Percentiles rank a stretch among this genome's conserved stretches.
These are phyloP conservation scores for Grammomys surdaster DNA, from an alignment of 2,113 vertebrate species.

Conservation along the genomic window DNA sequence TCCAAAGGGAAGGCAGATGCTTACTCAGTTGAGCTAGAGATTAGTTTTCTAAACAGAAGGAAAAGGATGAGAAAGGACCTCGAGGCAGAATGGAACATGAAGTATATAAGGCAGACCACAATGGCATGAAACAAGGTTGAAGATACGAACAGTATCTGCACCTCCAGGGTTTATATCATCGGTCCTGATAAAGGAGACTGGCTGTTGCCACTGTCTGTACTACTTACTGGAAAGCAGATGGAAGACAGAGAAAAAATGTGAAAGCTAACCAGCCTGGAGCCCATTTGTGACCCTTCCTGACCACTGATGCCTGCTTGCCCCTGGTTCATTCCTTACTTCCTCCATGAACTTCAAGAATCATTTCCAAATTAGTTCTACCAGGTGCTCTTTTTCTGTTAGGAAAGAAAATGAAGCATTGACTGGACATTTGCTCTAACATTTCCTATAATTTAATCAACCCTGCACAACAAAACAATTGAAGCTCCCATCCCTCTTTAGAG, in stretches of 20 bases:
- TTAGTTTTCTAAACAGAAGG: not conserved
- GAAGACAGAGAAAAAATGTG: not conserved
- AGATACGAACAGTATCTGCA: not conserved
- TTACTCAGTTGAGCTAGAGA: not conserved
- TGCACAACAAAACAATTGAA: constrained; percentile 30
- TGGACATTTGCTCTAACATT: not conserved
- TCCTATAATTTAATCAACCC: constrained; percentile 10
- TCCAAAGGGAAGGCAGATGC: not conserved
- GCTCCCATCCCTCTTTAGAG: not conserved
- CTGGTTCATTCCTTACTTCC: not conserved
- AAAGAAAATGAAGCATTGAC: constrained; percentile 19
- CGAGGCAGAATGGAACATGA: not conserved
- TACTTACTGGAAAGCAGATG: not conserved
- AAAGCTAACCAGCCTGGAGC: not conserved
- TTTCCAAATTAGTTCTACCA: constrained; percentile 26
- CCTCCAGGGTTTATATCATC: not conserved
- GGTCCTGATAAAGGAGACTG: rapidly evolving
- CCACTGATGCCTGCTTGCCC: rapidly evolving
- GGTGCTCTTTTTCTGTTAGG: not conserved
- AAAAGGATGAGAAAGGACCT: not conserved
- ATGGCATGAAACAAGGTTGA: not conserved
- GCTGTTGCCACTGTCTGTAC: not conserved
- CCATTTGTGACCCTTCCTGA: no score
- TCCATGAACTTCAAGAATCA: not conserved
- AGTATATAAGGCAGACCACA: not conserved